Conservation (phyloP, 2,797 vertebrate genomes). For the Rhincodon typus region DNA sequence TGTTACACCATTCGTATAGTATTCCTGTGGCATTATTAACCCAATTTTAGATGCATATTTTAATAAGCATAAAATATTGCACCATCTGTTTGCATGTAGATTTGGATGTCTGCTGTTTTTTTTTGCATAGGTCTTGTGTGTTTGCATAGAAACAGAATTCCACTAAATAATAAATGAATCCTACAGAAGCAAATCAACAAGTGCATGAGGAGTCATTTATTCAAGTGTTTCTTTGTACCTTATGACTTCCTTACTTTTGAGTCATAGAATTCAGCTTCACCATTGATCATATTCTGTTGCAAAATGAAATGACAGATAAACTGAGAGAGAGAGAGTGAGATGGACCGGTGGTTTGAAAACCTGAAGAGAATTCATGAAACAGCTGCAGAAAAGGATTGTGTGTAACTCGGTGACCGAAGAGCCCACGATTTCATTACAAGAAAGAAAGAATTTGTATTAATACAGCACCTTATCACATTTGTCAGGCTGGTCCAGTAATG, state of each 20-base stretch:
- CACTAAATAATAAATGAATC: background rate
- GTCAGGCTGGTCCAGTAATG: background rate
- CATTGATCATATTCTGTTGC: background rate
- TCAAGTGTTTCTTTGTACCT: background rate
- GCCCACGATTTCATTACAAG: background rate
- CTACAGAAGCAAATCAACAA: background rate
- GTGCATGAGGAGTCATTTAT: background rate
- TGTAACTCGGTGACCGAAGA: background rate
- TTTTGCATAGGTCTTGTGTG: background rate
- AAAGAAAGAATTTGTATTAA: background rate
- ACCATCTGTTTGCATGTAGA: background rate
- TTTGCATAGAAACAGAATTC: background rate
- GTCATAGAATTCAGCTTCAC: background rate
- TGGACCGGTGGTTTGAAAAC: background rate
- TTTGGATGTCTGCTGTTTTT: background rate
- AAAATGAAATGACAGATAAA: background rate
- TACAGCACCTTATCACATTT: background rate
- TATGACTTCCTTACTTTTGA: background rate
- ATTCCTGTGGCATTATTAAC: background rate
- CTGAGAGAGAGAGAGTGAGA: background rate
- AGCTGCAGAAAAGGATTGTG: background rate
- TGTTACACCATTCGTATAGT: background rate
- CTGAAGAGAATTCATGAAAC: background rate
- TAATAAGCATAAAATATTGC: background rate
- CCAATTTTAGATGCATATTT: background rate